These are phyloP conservation scores for Spodoptera littoralis DNA, from an alignment of 2,888 invertebrate genomes.

Conservation along the genomic window DNA sequence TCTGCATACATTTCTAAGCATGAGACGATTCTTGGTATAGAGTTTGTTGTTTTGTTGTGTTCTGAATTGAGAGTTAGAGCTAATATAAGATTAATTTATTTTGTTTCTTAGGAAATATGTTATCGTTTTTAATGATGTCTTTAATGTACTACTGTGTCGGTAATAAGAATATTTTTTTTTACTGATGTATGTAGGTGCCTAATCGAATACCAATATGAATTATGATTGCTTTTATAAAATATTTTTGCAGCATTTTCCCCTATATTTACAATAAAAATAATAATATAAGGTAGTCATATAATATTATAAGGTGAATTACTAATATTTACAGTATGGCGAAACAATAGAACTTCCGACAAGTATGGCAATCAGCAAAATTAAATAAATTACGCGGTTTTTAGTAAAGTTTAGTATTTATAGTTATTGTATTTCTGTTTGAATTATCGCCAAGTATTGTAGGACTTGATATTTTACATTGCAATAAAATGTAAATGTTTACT, in stretches of 20 bases:
- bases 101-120: too few species aligned
- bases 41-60: constrained; percentile 31
- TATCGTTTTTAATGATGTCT: too few species aligned
- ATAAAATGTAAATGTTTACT: background rate
- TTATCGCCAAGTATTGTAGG: background rate
- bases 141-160: too few species aligned
- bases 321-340: background rate
- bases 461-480: background rate
- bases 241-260: too few species aligned
- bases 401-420: background rate
- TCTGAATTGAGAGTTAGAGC: background rate
- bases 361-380: constrained; percentile 1
- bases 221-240: too few species aligned
- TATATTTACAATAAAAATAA: too few species aligned
- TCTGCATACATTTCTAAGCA: constrained; percentile 25
- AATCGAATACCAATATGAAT: too few species aligned
- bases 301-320: background rate
- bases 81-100: too few species aligned
- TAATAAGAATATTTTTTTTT: too few species aligned
- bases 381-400: background rate
- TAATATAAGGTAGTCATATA: too few species aligned
- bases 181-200: too few species aligned
- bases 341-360: background rate
- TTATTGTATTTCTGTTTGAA: background rate
- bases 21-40: constrained; percentile 34